phyloP scores from a whole-genome alignment of 2,888 invertebrate genomes.

The Drosophila imparisetae region DNA sequence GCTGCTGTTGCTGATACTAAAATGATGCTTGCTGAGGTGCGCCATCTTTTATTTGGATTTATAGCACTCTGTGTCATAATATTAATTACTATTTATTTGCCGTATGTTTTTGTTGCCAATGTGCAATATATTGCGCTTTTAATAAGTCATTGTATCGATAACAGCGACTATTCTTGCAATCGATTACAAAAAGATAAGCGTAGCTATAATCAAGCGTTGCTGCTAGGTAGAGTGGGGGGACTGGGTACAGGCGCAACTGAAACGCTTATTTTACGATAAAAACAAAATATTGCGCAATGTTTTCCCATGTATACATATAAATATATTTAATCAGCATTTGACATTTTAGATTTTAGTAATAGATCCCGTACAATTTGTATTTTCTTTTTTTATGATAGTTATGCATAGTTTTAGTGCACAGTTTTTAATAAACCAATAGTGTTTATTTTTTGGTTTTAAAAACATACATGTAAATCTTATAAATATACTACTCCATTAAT shows the following conservation, averaged over 20 bases:
- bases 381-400: slow-evolving; percentile 12
- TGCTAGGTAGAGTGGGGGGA: not conserved
- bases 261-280: slow-evolving; percentile 7
- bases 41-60: slow-evolving; percentile 84
- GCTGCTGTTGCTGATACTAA: slow-evolving; percentile 84
- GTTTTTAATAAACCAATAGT: slow-evolving; percentile 30
- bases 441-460: slow-evolving; percentile 22
- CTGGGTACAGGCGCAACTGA: slow-evolving; percentile 6
- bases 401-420: slow-evolving; percentile 34
- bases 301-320: slow-evolving; percentile 16
- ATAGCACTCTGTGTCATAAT: not conserved
- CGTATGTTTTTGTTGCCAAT: slow-evolving; percentile 6
- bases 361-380: slow-evolving; percentile 8
- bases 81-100: not conserved
- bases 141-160: slow-evolving; percentile 29
- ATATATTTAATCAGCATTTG: slow-evolving; percentile 36
- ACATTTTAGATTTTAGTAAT: slow-evolving; percentile 25
- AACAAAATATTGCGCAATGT: slow-evolving; percentile 18
- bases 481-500: slow-evolving; percentile 28
- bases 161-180: slow-evolving; percentile 9
- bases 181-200: slow-evolving; percentile 33
- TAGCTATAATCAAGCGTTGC: not conserved
- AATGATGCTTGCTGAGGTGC: slow-evolving; percentile 88
- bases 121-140: not conserved
- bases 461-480: slow-evolving; percentile 52